These are phyloP conservation scores for Drosophila lini DNA, from an alignment of 1,140 invertebrate species.

Conservation along the genomic window DNA sequence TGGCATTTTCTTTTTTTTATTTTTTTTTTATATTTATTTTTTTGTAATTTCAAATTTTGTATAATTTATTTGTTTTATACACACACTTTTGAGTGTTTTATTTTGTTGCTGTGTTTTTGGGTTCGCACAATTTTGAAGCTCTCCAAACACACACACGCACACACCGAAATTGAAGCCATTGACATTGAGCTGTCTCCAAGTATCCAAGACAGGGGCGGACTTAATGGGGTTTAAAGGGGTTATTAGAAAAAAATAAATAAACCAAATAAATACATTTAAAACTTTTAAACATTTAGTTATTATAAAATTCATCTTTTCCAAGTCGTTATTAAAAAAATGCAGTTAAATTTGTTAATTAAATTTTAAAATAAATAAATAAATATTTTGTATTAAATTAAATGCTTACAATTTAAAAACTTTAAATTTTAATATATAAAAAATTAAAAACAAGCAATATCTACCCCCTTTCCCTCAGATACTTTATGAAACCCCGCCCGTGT, in stretches of 20 bases:
- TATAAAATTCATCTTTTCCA: too few relatives aligned
- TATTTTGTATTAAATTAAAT: too few relatives aligned
- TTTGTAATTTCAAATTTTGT: slow-evolving; percentile 35
- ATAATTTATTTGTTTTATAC: slow-evolving; percentile 50
- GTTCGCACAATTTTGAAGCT: slow-evolving; percentile 54
- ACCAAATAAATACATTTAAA: too few relatives aligned
- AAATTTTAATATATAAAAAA: too few relatives aligned
- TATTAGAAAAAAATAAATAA: background rate
- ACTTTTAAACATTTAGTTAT: too few relatives aligned
- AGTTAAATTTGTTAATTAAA: too few relatives aligned
- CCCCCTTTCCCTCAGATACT: too few relatives aligned
- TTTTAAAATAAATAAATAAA: too few relatives aligned
- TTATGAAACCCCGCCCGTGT: background rate
- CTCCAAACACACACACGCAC: slow-evolving; percentile 20
- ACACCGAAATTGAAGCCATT: slow-evolving; percentile 57
- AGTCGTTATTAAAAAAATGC: too few relatives aligned
- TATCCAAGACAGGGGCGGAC: slow-evolving; percentile 14
- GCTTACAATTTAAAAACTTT: too few relatives aligned
- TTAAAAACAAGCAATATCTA: background rate
- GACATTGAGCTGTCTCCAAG: slow-evolving; percentile 65
- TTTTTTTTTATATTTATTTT: background rate
- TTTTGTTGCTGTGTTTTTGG: slow-evolving; percentile 8
- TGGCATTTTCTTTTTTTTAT: slow-evolving; percentile 31
- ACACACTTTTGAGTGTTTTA: slow-evolving; percentile 3
- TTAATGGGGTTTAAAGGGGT: background rate